Evolutionary conservation across 2,888 invertebrate genomes (phyloP).

Genomic region (Tiliacea aurago): DNA sequence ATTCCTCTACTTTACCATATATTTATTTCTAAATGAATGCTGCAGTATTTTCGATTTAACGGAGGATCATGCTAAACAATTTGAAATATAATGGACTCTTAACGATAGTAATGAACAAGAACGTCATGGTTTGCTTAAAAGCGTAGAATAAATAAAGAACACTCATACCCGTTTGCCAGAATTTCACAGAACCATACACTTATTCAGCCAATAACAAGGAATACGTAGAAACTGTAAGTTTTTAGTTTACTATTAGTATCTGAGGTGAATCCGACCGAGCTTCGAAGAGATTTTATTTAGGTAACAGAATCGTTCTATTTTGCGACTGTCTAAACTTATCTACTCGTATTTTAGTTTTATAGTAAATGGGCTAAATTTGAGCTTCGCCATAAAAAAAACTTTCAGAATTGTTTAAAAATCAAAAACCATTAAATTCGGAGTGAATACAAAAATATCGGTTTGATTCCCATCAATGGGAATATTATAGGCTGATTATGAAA

Average conservation of each 20-base stretch:
- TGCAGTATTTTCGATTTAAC: too few relatives aligned
- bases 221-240: constrained; percentile 35
- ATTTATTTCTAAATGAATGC: too few relatives aligned
- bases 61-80: too few relatives aligned
- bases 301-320: constrained; percentile 5
- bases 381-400: background rate
- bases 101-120: constrained; percentile 3
- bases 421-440: background rate
- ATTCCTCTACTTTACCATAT: too few relatives aligned
- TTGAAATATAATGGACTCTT: too few relatives aligned
- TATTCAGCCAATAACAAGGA: constrained; percentile 6
- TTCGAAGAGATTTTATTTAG: constrained; percentile 18
- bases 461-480: background rate
- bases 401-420: background rate
- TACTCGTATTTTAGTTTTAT: constrained; percentile 9
- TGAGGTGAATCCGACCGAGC: constrained; percentile 6
- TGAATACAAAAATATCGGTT: background rate
- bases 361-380: background rate
- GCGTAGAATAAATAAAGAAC: constrained; percentile 44
- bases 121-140: constrained; percentile 43
- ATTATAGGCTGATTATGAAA: background rate
- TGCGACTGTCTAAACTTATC: background rate
- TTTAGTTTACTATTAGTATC: constrained; percentile 14
- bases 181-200: constrained; percentile 29
- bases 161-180: background rate